These are phyloP conservation scores for Fulmarus glacialis DNA, from an alignment of 2,113 vertebrate species.

Conservation along the genomic window DNA sequence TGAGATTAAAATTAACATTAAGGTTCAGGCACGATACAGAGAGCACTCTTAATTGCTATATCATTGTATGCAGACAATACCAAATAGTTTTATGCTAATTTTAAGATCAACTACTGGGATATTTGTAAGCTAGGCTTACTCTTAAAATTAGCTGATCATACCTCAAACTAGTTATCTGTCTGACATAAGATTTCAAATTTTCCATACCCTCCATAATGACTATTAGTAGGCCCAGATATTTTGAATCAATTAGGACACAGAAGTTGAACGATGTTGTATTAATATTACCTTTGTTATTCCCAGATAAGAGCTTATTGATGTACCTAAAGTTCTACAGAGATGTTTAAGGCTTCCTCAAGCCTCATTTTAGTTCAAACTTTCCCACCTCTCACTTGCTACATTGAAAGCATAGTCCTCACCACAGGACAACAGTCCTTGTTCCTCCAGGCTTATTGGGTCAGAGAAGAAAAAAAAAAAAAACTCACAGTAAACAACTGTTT, in stretches of 20 bases:
- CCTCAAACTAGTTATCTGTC: background rate
- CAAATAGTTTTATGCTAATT: background rate
- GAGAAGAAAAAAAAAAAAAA: background rate
- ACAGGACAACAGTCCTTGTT: background rate
- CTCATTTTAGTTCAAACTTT: background rate
- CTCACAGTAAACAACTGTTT: background rate
- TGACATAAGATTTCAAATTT: background rate
- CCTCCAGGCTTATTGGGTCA: background rate
- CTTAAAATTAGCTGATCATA: background rate
- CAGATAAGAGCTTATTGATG: background rate
- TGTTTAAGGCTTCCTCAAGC: background rate
- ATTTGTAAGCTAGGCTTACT: background rate
- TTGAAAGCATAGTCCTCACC: background rate
- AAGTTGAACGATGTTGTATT: background rate
- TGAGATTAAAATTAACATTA: background rate
- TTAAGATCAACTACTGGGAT: background rate
- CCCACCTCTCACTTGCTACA: background rate
- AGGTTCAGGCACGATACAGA: background rate
- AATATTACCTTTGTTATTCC: background rate
- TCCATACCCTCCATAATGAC: accelerated
- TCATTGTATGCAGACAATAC: background rate
- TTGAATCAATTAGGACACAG: background rate
- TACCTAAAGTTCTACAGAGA: background rate
- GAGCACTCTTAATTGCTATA: background rate
- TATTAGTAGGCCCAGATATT: background rate